A percentile compares a stretch with the other conserved stretches of the same genome.
These are phyloP conservation scores for Zaprionus tsacasi DNA, from an alignment of 1,140 invertebrate genomes.

Conservation along the genomic window DNA sequence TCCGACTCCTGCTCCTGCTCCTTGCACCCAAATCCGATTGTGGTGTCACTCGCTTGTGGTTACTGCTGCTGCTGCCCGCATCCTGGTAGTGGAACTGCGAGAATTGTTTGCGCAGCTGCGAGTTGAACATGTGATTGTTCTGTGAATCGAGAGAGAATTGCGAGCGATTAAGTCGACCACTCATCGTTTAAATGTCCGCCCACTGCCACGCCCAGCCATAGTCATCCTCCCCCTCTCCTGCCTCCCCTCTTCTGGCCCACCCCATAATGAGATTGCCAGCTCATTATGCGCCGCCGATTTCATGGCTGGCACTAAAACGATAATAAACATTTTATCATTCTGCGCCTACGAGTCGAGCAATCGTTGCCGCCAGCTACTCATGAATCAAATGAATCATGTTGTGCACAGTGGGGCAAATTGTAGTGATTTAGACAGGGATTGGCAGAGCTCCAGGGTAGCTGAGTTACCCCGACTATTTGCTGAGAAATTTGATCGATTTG, in stretches of 20 bases:
- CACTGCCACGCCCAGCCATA: background rate
- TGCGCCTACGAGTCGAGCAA: constrained; percentile 38
- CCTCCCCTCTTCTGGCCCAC: background rate
- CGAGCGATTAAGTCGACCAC: constrained; percentile 49
- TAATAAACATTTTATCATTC: constrained; percentile 60
- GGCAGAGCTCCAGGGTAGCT: background rate
- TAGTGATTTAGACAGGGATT: background rate
- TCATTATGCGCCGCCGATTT: constrained; percentile 45
- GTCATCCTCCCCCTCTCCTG: background rate
- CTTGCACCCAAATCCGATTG: constrained; percentile 53
- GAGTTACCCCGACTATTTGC: background rate
- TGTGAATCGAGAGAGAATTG: constrained; percentile 73
- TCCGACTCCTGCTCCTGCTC: constrained; percentile 8
- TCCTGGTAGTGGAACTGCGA: constrained; percentile 61
- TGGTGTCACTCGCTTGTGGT: constrained; percentile 29
- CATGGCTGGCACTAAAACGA: constrained; percentile 68
- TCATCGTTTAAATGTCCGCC: constrained; percentile 36
- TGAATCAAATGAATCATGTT: constrained; percentile 77
- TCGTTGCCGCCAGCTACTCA: constrained; percentile 53
- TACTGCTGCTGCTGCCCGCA: constrained; percentile 12
- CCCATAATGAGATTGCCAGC: constrained; percentile 68
- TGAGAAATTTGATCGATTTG: background rate
- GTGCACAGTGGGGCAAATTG: background rate
- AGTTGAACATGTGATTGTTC: constrained; percentile 89
- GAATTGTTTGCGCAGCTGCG: constrained; percentile 76